Evolutionary conservation across 2,888 invertebrate species (phyloP).

Genomic region (Drosophila hawaiiensis): DNA sequence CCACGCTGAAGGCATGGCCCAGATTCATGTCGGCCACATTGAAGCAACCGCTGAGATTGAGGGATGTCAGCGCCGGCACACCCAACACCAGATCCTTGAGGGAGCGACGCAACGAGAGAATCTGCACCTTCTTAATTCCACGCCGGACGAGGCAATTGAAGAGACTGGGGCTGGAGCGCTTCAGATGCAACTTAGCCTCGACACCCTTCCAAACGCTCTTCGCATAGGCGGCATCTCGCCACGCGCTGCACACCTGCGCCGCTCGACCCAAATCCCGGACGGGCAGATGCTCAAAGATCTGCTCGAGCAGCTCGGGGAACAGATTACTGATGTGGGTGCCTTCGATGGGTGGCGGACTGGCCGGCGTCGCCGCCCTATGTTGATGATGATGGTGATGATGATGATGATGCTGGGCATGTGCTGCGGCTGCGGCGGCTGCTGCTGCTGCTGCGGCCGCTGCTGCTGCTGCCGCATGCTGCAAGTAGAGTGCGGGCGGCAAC

Average conservation of each 20-base stretch:
- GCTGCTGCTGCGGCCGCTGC: slow-evolving; percentile 80
- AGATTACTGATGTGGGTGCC: slow-evolving; percentile 93
- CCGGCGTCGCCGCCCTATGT: slow-evolving; percentile 82
- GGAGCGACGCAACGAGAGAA: slow-evolving; percentile 93
- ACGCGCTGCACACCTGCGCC: slow-evolving; percentile 94
- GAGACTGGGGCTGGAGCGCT: slow-evolving; percentile 92
- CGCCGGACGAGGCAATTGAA: slow-evolving; percentile 94
- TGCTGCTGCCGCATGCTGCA: slow-evolving; percentile 78
- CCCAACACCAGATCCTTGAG: slow-evolving; percentile 94
- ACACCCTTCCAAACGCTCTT: slow-evolving; percentile 97
- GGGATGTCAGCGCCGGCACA: slow-evolving; percentile 93
- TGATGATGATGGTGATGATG: slow-evolving; percentile 83
- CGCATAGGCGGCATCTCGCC: slow-evolving; percentile 97
- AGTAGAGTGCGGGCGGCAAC: slow-evolving; percentile 81
- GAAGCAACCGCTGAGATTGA: slow-evolving; percentile 97
- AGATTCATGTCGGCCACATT: slow-evolving; percentile 95
- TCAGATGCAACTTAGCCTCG: slow-evolving; percentile 95
- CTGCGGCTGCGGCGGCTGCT: slow-evolving; percentile 72
- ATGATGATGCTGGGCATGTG: slow-evolving; percentile 81
- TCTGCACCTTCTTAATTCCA: slow-evolving; percentile 95
- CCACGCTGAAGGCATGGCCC: slow-evolving; percentile 92
- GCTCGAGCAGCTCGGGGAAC: slow-evolving; percentile 96
- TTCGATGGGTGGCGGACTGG: slow-evolving; percentile 86
- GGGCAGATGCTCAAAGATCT: slow-evolving; percentile 95
- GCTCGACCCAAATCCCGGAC: slow-evolving; percentile 95